Percentiles rank a stretch among this genome's conserved stretches.
These are phyloP conservation scores for Melangyna quadrimaculata DNA, from an alignment of 2,888 invertebrate genomes.

Conservation along the genomic window DNA sequence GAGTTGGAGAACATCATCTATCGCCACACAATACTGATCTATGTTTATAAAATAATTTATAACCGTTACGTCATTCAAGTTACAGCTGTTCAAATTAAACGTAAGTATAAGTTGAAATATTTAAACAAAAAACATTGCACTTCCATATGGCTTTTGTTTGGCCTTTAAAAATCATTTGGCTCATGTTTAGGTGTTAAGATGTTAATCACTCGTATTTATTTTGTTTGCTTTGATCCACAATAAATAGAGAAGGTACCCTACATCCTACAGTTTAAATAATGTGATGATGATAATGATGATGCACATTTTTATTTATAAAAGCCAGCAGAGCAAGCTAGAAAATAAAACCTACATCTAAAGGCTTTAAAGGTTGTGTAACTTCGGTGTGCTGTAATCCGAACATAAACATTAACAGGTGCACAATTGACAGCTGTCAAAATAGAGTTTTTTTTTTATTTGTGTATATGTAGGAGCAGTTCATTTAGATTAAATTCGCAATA, in stretches of 20 bases:
- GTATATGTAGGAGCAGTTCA: too few relatives aligned
- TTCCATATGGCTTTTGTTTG: background rate
- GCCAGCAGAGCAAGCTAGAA: background rate
- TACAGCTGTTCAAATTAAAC: constrained; percentile 27
- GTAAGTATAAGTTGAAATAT: constrained; percentile 27
- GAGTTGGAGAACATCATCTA: background rate
- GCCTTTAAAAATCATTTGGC: background rate
- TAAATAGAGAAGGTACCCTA: too few relatives aligned
- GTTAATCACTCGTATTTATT: background rate
- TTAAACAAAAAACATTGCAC: background rate
- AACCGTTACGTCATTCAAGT: constrained; percentile 40
- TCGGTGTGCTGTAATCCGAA: background rate
- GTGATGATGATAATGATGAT: background rate
- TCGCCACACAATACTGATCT: background rate
- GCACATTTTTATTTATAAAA: constrained; percentile 6
- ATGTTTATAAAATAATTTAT: constrained; percentile 6
- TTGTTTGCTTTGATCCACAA: background rate
- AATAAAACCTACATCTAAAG: background rate
- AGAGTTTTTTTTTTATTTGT: background rate
- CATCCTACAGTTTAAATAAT: background rate
- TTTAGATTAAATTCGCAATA: too few relatives aligned
- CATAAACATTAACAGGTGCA: background rate
- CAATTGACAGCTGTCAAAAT: background rate
- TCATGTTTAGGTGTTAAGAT: background rate
- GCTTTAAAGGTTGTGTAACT: background rate